Percentiles rank a stretch among this genome's conserved stretches.
Evolutionary conservation across 2,113 vertebrate genomes (phyloP).

Genomic region (Lamprotornis superbus): DNA sequence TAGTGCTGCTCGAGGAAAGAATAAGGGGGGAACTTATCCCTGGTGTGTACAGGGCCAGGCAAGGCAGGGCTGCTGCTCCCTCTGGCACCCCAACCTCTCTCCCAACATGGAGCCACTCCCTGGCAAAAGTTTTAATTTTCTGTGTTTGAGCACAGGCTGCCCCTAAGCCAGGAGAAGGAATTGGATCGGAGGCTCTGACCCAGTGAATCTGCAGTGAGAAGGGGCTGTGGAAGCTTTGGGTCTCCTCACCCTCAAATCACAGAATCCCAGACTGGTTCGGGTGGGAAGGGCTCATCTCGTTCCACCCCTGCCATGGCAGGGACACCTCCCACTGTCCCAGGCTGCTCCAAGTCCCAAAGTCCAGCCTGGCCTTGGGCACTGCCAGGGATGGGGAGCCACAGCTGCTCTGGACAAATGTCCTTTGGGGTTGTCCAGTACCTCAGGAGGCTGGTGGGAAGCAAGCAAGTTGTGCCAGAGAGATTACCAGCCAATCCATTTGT

Average conservation of each 20-base stretch:
- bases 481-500: neutral
- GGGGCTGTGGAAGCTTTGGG: neutral
- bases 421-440: neutral
- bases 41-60: neutral
- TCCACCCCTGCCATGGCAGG: neutral
- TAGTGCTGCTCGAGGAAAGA: neutral
- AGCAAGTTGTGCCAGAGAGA: neutral
- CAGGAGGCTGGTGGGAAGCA: neutral
- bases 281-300: neutral
- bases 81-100: neutral
- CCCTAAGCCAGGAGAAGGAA: neutral
- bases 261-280: neutral
- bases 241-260: neutral
- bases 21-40: rapidly evolving
- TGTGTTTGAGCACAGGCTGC: neutral
- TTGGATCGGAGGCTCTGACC: neutral
- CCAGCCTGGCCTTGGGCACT: neutral
- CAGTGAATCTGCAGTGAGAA: neutral
- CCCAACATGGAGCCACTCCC: neutral
- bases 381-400: neutral
- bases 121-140: neutral
- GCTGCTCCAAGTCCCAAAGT: rapidly evolving
- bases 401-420: neutral
- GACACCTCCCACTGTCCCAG: neutral
- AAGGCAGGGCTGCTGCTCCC: neutral